Base-by-base conservation (phyloP, 1,140 invertebrate genomes). In the Bilobella aurantiaca region DNA sequence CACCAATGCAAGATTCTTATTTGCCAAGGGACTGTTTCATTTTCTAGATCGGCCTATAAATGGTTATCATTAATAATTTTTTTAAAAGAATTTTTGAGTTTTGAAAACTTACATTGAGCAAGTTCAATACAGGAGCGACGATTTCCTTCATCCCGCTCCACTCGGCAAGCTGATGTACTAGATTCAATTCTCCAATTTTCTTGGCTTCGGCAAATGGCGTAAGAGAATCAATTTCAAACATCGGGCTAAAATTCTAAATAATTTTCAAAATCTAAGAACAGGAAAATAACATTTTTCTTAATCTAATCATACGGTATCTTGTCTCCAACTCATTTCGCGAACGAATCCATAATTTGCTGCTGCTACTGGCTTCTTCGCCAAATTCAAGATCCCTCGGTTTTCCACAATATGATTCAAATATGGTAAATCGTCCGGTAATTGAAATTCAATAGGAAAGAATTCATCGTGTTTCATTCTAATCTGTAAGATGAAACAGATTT, bases 101-200 rank as follows among this genome's bases (percentile, higher is more conserved):
- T 28, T 58, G 16, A 42, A 58, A 30, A 47, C 68, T 68, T 63
- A 73, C 72, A 66, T 68, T 65, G 66, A 61, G 28, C 25, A 73
- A 42, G 30, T 58, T 65, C 25, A 72, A 29, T 16, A 69, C 79
- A 64, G 79, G 76, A 57, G 77, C 75, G 66, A 71, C 79, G 34
- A 73, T 80, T 23, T 79, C 73, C 62, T 71, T 76, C 53, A 72
- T 53, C 18, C 68, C 68, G 34, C 32, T 58, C 53, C 65, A 65
- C 31, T 69, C 66, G 0, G 65, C 65, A 2, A 69, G 18, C 58
- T 65, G 58, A 53, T 62, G 65, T 29, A 69, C 67, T 16, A 37
- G 46, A 47, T 66, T 67, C 3, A 69, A 49, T 21, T 62, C 58
- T 56, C 66, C 47, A 30, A 69, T 60, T 46, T 62, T 58, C 29